Percentiles rank a stretch among this genome's conserved stretches.
Conservation (phyloP, 2,113 vertebrate genomes). For the Hepsetus odoe region DNA sequence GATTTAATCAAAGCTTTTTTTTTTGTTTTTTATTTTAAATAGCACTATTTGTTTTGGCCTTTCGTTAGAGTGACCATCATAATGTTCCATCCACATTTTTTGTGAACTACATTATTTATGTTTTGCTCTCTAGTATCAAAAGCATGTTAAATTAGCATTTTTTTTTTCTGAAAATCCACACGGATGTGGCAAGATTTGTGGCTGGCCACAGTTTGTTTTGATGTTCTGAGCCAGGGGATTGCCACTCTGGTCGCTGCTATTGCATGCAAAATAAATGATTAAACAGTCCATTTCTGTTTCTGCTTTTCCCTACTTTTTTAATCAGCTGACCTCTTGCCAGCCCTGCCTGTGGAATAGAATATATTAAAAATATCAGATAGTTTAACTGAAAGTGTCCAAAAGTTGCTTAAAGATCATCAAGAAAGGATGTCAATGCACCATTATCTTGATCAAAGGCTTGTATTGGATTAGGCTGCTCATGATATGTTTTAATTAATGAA, state of each 20-base stretch:
- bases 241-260: background rate
- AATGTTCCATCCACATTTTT: background rate
- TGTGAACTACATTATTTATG: background rate
- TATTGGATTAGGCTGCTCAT: background rate
- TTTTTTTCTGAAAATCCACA: background rate
- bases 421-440: background rate
- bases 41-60: background rate
- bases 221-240: background rate
- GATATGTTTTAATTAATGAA: no score
- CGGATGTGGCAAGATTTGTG: background rate
- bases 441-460: background rate
- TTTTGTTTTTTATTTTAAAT: background rate
- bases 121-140: background rate
- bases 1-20: background rate
- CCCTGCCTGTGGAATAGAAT: background rate
- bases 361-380: background rate
- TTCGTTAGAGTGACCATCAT: background rate
- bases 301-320: background rate
- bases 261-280: slow-evolving; percentile 36
- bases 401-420: no score
- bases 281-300: slow-evolving; percentile 36
- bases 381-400: background rate
- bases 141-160: background rate
- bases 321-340: background rate
- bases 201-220: slow-evolving; percentile 26